Evolutionary conservation across 2,888 invertebrate genomes (phyloP).

Genomic region (Drosophila paramelanica): DNA sequence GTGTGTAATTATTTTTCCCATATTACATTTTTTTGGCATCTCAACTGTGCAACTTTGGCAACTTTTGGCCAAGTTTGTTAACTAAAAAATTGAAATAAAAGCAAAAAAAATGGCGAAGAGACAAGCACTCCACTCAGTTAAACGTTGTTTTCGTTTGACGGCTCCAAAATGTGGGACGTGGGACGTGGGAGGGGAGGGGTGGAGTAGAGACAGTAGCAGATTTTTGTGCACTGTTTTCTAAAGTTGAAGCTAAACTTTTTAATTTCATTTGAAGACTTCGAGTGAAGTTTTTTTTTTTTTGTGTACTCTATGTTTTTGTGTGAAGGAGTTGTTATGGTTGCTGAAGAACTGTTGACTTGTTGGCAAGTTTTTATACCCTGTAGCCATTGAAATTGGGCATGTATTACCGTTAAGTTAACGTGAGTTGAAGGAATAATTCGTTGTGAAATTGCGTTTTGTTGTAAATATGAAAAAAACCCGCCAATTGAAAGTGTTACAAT

Average conservation of each 20-base stretch:
- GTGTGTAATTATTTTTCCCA: constrained; percentile 2
- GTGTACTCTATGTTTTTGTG: not conserved
- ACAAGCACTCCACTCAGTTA: constrained; percentile 46
- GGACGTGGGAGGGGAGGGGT: not conserved
- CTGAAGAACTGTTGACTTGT: constrained; percentile 9
- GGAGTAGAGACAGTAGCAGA: constrained; percentile 4
- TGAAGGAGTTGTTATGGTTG: constrained; percentile 31
- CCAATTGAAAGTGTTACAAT: too few relatives aligned
- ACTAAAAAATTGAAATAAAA: constrained; percentile 42
- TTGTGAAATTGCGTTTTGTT: too few relatives aligned
- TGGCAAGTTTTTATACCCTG: constrained; percentile 13
- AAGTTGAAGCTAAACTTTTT: constrained; percentile 63
- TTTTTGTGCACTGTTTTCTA: constrained; percentile 17
- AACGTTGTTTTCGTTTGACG: constrained; percentile 39
- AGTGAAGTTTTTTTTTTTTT: not conserved
- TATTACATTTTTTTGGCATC: constrained; percentile 15
- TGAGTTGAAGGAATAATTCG: too few relatives aligned
- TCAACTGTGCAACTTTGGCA: constrained; percentile 23
- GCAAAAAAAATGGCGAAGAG: constrained; percentile 36
- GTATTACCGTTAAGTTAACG: not conserved
- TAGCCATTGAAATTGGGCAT: not conserved
- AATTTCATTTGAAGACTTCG: constrained; percentile 60
- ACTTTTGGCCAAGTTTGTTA: constrained; percentile 29
- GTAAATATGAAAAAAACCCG: too few relatives aligned
- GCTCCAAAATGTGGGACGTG: not conserved